Conservation (phyloP, 1,140 invertebrate species). For the Dreissena rostriformis region DNA sequence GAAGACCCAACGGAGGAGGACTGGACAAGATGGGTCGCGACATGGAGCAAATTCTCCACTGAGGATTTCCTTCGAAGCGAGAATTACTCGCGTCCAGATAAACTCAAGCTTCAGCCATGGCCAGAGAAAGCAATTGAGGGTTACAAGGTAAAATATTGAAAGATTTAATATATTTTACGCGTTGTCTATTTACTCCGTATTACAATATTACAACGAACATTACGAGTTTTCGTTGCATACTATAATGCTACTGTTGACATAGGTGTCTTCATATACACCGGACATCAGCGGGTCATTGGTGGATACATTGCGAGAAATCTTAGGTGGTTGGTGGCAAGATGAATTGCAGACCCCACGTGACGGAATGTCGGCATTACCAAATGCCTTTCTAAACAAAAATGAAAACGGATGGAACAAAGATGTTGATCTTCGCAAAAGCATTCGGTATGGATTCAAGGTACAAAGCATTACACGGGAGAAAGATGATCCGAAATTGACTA, state of each 20-base stretch:
- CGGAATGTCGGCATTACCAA: constrained; percentile 56
- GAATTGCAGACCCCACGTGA: constrained; percentile 46
- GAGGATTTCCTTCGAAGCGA: constrained; percentile 14
- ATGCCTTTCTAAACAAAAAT: constrained; percentile 48
- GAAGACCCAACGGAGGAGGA: neutral
- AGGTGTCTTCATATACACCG: constrained; percentile 51
- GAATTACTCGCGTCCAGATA: neutral
- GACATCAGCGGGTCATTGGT: constrained; percentile 28
- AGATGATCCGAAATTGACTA: constrained; percentile 10
- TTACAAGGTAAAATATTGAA: constrained; percentile 40
- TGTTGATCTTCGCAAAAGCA: constrained; percentile 33
- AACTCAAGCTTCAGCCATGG: constrained; percentile 36
- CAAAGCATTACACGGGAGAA: no score
- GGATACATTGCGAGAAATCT: constrained; percentile 43
- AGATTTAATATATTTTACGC: neutral
- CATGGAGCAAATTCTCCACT: constrained; percentile 21
- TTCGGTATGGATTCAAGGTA: no score
- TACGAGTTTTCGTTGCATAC: neutral
- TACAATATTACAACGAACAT: neutral
- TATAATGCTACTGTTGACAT: neutral
- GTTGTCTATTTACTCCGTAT: neutral
- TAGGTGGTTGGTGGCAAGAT: constrained; percentile 59
- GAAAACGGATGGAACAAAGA: constrained; percentile 51
- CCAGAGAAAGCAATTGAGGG: constrained; percentile 54
- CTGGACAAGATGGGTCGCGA: constrained; percentile 3